Evolutionary conservation across 2,113 vertebrate species (phyloP), one percentile per base, ranked within the genome.

Genomic region (Erpornis zantholeuca): DNA sequence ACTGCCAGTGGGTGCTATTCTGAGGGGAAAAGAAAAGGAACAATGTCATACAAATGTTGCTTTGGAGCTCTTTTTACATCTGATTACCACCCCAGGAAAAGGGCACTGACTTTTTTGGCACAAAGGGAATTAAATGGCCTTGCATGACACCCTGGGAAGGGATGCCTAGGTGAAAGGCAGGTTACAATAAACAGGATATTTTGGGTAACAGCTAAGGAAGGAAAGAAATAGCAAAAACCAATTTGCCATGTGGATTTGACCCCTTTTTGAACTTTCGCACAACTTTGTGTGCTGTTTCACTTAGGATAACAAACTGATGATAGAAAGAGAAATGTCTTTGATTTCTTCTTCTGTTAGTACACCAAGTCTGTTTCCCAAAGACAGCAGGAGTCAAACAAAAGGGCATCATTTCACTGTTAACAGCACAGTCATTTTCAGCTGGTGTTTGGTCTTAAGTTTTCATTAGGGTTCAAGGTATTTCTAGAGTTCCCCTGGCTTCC

Each of bases 1-100:
- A 96, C 52, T 80, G 56, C 80, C 93, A 96, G 75, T 87, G 84
- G 66, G 70, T 96, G 66, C 83, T 88, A n/a, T 92, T 95, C 54
- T 93, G 73, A 88, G 75, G 40, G 49, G 82, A 45, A 93, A 88
- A 96, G 69, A 61, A 88, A 97, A 92, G 82, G 76, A 94, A 87
- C 70, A 83, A 53, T 77, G 64, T 54, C 8, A 7, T 79, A 36
- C 22, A 82, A 94, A 69, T 69, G 54, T 72, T 17, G 2, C 57
- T 88, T 90, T 70, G 63, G 84, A 77, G 66, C 76, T 71, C 64
- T 89, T 95, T 94, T 80, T 68, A 63, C 3, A 2, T 80, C 86
- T 92, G 92, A 95, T 94, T 96, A 65, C 76, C 65, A 76, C 91
- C 24, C 53, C 29, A 78, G 90, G 85, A 94, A 92, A 87, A 92